A percentile compares a stretch with the other conserved stretches of the same genome.
phyloP scores from a whole-genome alignment of 53 echinoderm and acorn worm genomes.

The Echinometra lucunter region DNA sequence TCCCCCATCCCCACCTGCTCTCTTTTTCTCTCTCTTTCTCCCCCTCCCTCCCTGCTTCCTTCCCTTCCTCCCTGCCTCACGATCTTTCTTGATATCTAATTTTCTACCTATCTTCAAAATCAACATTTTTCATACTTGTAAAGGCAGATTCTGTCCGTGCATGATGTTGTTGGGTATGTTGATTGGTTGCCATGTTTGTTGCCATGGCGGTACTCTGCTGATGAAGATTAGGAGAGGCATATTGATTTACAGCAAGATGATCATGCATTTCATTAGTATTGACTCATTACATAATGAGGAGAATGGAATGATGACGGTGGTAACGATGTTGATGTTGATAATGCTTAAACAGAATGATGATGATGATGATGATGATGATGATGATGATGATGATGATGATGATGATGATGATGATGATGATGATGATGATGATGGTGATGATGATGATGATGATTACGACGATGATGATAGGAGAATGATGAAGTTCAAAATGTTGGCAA shows the following conservation, averaged over 20 bases:
- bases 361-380: not conserved
- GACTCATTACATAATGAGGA: too few relatives aligned
- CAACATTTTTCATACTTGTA: not conserved
- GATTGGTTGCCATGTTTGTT: too few relatives aligned
- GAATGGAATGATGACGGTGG: not conserved
- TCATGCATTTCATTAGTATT: too few relatives aligned
- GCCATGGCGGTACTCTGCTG: too few relatives aligned
- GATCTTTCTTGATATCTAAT: not conserved
- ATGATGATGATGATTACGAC: not conserved
- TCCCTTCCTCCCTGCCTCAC: not conserved
- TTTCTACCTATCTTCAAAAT: not conserved
- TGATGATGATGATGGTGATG: not conserved
- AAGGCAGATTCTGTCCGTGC: too few relatives aligned
- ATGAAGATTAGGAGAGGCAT: too few relatives aligned
- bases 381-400: constrained; percentile 51
- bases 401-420: constrained; percentile 26
- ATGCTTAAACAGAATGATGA: not conserved
- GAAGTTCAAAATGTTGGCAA: not conserved
- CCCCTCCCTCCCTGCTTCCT: not conserved
- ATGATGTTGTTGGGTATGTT: not conserved
- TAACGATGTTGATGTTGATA: not conserved
- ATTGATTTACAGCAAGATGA: too few relatives aligned
- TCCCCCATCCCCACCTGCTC: not conserved
- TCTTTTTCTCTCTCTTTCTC: not conserved
- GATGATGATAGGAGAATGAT: not conserved